Evolutionary conservation across 2,113 vertebrate genomes (phyloP).

Genomic region (Carassius gibelio): DNA sequence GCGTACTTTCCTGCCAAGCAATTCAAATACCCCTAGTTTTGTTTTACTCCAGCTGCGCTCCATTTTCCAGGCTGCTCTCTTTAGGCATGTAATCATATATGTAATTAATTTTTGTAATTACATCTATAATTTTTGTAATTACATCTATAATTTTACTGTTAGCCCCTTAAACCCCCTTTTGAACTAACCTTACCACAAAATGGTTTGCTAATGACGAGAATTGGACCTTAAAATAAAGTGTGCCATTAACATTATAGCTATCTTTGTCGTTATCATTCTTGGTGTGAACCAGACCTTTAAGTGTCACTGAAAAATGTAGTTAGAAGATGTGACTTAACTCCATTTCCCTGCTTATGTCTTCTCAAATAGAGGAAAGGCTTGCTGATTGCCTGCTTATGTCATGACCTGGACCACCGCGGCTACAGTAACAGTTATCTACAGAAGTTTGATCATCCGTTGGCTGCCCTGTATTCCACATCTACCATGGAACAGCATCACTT

Average conservation of each 20-base stretch:
- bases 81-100: no score
- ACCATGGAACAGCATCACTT: slow-evolving; percentile 99
- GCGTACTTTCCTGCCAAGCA: no score
- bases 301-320: not conserved
- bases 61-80: no score
- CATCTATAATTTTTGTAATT: no score
- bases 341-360: not conserved
- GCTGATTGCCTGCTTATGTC: slow-evolving; percentile 93
- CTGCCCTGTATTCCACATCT: slow-evolving; percentile 95
- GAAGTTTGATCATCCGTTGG: slow-evolving; percentile 97
- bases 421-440: slow-evolving; percentile 97
- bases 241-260: not conserved
- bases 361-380: slow-evolving; percentile 88
- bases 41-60: no score
- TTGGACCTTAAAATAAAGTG: no score
- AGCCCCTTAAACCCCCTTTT: no score
- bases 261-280: not conserved
- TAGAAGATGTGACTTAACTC: not conserved
- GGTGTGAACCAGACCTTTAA: not conserved
- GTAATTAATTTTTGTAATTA: no score
- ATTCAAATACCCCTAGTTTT: no score
- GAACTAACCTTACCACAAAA: no score
- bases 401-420: slow-evolving; percentile 96
- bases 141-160: no score
- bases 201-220: no score